Base-by-base conservation (phyloP, 2,113 vertebrate genomes). In the Misgurnus anguillicaudatus region DNA sequence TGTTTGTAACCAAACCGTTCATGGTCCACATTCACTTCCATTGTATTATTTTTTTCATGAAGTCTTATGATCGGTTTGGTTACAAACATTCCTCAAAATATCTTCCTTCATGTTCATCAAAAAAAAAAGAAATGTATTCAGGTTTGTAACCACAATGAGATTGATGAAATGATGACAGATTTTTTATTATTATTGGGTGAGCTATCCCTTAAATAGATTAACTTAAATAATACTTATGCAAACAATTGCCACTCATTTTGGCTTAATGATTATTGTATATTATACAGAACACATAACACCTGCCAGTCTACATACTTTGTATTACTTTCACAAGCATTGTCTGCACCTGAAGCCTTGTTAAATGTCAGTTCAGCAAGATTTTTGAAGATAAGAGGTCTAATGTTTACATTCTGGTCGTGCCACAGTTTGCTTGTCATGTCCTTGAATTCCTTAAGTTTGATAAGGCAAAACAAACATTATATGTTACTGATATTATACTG, bases 391-490 rank as follows among this genome's bases (percentile, higher is more conserved):
- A 62, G 19, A 62, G 24, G 6, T 45, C 38, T 73, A 39, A 45
- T 73, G 70, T 73, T 74, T 14, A 47, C 57, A 61, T 74, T 74
- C 39, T 45, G 17, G 38, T 61, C 39, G 45, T 74, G 45, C n/a
- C 71, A 45, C 39, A 41, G 1, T 58, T 14, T 3, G 9, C 41
- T 14, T 70, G 57, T n/a, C 42, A 62, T 47, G 24, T 13, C 62
- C 70, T 69, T 62, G 42, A 70, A 78, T 48, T 47, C 57, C 21
- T 9, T 31, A 11, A 10, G 16, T 53, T 53, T 51, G 41, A 47
- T 62, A 47, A 62, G 21, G 57, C 4, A 5, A 47, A 16, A 36
- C 57, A 62, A 60, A 74, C 57, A 61, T 21, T 36, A 21, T 16
- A 72, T 24, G 11, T 39, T 10, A 17, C 21, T 45, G 6, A 17